These are phyloP conservation scores for Ammospiza maritima DNA, from an alignment of 2,797 vertebrate genomes.

Conservation along the genomic window DNA sequence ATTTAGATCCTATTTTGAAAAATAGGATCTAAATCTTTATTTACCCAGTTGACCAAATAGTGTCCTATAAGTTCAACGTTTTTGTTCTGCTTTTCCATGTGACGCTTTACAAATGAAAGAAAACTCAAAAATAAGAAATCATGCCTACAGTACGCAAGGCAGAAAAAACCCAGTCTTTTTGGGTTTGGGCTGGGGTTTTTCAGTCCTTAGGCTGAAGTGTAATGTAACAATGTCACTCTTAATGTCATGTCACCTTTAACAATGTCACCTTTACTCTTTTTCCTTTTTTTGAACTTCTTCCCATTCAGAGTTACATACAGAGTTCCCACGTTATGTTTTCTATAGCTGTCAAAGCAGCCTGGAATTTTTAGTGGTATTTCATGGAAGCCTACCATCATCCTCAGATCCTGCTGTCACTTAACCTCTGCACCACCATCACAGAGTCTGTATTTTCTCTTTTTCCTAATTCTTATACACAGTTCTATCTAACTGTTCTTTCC, in stretches of 20 bases:
- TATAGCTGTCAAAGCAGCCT: not conserved
- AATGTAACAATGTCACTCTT: not conserved
- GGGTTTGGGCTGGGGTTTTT: not conserved
- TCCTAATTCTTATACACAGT: not conserved
- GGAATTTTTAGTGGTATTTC: not conserved
- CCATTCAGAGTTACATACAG: not conserved
- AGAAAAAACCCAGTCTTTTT: not conserved
- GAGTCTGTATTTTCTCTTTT: not conserved
- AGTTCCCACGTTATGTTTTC: not conserved
- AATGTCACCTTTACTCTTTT: not conserved
- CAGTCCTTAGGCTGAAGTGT: not conserved
- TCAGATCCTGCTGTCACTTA: not conserved
- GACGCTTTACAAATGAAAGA: not conserved
- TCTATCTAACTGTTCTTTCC: not conserved
- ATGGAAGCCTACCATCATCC: not conserved
- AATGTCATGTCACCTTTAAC: not conserved
- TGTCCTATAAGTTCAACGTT: not conserved
- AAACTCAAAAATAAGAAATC: not conserved
- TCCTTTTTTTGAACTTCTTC: not conserved
- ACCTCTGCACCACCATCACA: not conserved
- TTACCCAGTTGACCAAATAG: conserved; percentile 12
- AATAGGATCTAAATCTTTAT: conserved; percentile 24
- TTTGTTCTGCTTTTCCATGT: not conserved
- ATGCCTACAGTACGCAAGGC: not conserved
- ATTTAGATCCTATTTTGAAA: no score